Evolutionary conservation across 2,888 invertebrate species (phyloP).

Genomic region (Dugesia japonica): DNA sequence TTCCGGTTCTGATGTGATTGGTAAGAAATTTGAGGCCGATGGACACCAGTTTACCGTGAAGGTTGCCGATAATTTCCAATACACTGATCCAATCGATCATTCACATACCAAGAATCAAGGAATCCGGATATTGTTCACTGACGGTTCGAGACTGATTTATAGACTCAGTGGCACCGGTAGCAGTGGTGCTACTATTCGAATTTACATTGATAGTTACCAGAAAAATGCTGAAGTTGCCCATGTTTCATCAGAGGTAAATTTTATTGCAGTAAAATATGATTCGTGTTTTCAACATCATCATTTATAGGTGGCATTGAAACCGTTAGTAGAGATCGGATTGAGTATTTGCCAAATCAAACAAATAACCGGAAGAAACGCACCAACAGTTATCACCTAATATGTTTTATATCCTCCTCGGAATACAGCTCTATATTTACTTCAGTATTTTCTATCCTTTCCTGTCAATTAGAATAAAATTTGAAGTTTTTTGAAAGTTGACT

Average conservation of each 20-base stretch:
- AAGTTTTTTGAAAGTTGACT: too few species aligned
- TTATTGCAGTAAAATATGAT: background rate
- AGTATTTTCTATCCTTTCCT: too few species aligned
- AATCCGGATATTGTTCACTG: constrained; percentile 74
- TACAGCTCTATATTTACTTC: too few species aligned
- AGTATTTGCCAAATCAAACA: constrained; percentile 64
- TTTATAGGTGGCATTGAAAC: constrained; percentile 59
- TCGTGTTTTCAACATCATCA: background rate
- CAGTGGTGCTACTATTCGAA: constrained; percentile 81
- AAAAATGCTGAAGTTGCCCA: constrained; percentile 51
- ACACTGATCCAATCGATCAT: constrained; percentile 82
- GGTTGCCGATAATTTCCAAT: constrained; percentile 77
- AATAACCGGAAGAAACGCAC: constrained; percentile 71
- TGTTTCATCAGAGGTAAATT: constrained; percentile 40
- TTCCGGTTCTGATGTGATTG: constrained; percentile 51
- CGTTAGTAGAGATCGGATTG: constrained; percentile 72
- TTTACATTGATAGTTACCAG: constrained; percentile 87
- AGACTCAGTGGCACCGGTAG: constrained; percentile 93
- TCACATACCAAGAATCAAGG: constrained; percentile 81
- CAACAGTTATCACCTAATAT: constrained; percentile 82
- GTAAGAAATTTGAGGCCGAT: constrained; percentile 44
- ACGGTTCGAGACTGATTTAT: constrained; percentile 79
- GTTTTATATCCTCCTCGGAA: background rate
- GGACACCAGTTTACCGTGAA: constrained; percentile 62
- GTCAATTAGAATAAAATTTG: too few species aligned